Percentiles rank a stretch among this genome's conserved stretches.
phyloP scores from a whole-genome alignment of 2,113 vertebrate genomes.

The Rhinolophus ferrumequinum region DNA sequence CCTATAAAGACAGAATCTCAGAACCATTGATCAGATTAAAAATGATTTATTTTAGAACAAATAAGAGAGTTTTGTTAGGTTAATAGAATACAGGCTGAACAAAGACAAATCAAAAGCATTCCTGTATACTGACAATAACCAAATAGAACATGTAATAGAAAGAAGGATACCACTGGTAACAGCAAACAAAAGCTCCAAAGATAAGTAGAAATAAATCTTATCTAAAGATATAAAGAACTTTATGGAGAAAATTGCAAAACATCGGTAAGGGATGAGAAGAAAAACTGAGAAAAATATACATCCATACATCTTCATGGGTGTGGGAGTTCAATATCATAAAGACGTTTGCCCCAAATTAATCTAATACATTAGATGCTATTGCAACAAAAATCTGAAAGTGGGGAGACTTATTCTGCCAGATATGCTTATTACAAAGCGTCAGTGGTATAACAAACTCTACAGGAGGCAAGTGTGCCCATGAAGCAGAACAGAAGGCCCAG shows the following conservation, averaged over 20 bases:
- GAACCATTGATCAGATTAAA: not conserved
- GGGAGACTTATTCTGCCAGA: not conserved
- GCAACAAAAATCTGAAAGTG: not conserved
- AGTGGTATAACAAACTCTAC: not conserved
- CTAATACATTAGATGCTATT: not conserved
- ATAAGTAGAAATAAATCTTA: not conserved
- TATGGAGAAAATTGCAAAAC: not conserved
- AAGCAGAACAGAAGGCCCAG: not conserved
- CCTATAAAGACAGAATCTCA: not conserved
- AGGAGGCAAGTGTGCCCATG: not conserved
- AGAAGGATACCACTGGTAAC: conserved; percentile 17
- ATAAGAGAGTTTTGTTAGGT: not conserved
- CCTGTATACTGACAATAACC: not conserved
- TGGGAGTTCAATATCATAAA: not conserved
- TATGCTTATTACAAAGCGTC: not conserved
- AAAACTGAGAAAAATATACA: not conserved
- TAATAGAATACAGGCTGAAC: not conserved
- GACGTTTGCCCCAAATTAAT: not conserved
- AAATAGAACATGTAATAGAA: not conserved
- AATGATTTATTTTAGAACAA: conserved; percentile 36
- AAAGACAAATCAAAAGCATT: not conserved
- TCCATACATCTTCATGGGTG: not conserved
- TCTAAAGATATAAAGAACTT: not conserved
- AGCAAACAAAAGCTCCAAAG: not conserved
- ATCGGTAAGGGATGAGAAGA: not conserved